Conservation (phyloP, 2,113 vertebrate species). For the Hemibagrus wyckioides region DNA sequence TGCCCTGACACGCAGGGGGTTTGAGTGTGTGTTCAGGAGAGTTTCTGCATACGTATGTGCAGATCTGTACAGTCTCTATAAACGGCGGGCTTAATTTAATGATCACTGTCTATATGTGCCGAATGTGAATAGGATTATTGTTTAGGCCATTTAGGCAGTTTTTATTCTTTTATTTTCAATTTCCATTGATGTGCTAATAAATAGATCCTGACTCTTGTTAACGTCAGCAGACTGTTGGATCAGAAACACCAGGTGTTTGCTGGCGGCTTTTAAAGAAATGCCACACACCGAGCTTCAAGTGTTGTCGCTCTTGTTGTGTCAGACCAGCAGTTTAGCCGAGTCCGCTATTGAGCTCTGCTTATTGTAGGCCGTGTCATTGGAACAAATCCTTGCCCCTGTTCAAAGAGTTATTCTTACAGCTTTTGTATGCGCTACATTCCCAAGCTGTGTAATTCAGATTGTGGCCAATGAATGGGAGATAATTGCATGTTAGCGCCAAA, state of each 20-base stretch:
- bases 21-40: constrained; percentile 49
- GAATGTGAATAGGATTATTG: neutral
- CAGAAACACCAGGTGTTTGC: constrained; percentile 25
- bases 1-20: constrained; percentile 79
- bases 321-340: constrained; percentile 31
- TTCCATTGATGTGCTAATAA: constrained; percentile 17
- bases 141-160: neutral
- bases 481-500: constrained; percentile 74
- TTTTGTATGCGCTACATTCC: constrained; percentile 39
- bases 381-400: constrained; percentile 30
- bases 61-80: neutral
- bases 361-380: constrained; percentile 50
- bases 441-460: constrained; percentile 66
- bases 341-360: constrained; percentile 35
- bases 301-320: constrained; percentile 21
- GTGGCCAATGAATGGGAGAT: constrained; percentile 74
- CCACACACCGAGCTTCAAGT: constrained; percentile 30
- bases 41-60: neutral
- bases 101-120: neutral
- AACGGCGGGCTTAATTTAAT: neutral
- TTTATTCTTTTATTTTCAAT: neutral
- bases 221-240: constrained; percentile 5
- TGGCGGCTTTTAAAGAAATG: constrained; percentile 19
- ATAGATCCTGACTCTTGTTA: neutral
- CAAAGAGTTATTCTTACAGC: constrained; percentile 56